These are phyloP conservation scores for Neoitamus cyanurus DNA, from an alignment of 2,888 invertebrate genomes.

Conservation along the genomic window DNA sequence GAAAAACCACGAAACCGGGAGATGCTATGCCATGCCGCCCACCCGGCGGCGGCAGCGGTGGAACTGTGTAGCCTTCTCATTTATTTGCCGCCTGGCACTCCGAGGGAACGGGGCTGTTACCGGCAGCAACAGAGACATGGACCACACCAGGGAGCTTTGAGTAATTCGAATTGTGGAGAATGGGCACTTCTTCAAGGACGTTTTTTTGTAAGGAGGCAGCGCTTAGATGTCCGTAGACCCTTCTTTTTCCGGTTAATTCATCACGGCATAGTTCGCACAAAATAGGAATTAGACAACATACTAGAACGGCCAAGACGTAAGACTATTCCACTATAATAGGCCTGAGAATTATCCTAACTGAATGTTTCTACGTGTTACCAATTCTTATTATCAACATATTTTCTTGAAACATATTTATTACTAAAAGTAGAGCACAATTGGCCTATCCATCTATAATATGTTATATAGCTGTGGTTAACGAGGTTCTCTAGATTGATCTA, in stretches of 20 bases:
- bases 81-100: not conserved
- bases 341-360: no score
- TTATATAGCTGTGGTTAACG: no score
- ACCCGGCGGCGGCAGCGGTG: not conserved
- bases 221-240: not conserved
- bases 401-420: no score
- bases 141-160: not conserved
- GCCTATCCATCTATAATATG: no score
- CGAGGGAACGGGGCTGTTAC: not conserved
- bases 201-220: not conserved
- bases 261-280: not conserved
- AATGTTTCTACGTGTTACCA: no score
- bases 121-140: not conserved
- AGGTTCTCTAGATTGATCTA: no score
- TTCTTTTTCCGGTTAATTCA: not conserved
- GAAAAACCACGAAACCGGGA: slow-evolving; percentile 12
- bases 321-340: no score
- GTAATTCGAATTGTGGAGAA: not conserved
- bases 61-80: slow-evolving; percentile 31
- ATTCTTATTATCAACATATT: no score
- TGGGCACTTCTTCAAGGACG: slow-evolving; percentile 14
- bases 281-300: no score
- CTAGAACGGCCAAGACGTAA: no score
- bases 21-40: slow-evolving; percentile 19
- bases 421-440: no score